Evolutionary conservation across 2,797 vertebrate species (phyloP).

Genomic region (Lepus townsendii): DNA sequence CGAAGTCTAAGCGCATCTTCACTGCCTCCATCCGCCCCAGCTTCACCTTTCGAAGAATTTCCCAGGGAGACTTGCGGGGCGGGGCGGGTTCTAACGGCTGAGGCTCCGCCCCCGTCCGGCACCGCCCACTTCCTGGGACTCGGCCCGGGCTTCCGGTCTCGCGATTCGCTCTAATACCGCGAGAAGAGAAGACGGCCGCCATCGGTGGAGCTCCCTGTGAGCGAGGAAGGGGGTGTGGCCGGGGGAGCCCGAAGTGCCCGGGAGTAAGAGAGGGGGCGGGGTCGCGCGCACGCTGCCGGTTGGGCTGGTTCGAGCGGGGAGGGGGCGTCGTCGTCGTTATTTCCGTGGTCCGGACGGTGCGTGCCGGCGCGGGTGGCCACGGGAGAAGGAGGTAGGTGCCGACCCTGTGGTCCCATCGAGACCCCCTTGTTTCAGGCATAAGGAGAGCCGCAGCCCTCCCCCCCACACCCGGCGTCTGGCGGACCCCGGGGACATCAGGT

Average conservation of each 20-base stretch:
- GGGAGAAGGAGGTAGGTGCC: constrained; percentile 58
- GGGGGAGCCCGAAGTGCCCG: background rate
- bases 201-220: fast-evolving
- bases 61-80: background rate
- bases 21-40: fast-evolving
- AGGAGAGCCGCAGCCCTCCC: background rate
- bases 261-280: constrained; percentile 63
- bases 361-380: constrained; percentile 49
- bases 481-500: constrained; percentile 55
- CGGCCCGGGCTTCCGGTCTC: background rate
- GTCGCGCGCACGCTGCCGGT: constrained; percentile 58
- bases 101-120: background rate
- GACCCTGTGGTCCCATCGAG: background rate
- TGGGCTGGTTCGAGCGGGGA: constrained; percentile 51
- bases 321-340: constrained; percentile 60
- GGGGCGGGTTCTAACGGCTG: fast-evolving
- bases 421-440: background rate
- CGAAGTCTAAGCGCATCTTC: too few relatives aligned
- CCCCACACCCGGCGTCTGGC: background rate
- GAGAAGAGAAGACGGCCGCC: constrained; percentile 22
- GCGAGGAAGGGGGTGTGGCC: constrained; percentile 58
- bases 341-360: constrained; percentile 63
- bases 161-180: background rate
- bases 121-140: background rate
- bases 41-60: constrained; percentile 1